Base-by-base conservation (phyloP, 2,797 vertebrate genomes). In the Typhlichthys subterraneus region DNA sequence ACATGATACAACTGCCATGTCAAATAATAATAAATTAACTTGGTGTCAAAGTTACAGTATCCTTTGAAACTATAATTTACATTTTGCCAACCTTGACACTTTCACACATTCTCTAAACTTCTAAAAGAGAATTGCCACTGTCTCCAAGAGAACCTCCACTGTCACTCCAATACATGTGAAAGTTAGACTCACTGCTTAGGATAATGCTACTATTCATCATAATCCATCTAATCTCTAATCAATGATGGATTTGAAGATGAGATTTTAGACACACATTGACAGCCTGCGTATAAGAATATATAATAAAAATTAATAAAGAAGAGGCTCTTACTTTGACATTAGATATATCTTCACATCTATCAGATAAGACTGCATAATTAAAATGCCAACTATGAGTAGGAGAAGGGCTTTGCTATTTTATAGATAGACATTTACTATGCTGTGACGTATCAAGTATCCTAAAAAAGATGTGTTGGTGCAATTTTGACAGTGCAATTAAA, bases 351-450 rank as follows among this genome's bases (percentile, higher is more conserved):
- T 73, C 80, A 84, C 84, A 93, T 92, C 91, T 84, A 89, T 91
- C 91, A 88, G 89, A 92, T 92, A 91, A 90, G 87, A 69, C 74
- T 73, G 80, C 80, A 86, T 92, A 93, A 94, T 94, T 93, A 94
- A 93, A 93, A 91, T 92, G 91, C 91, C 91, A 91, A 79, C 75
- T 80, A 72, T 85, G 77, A 85, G 78, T 78, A 73, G 81, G 70
- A 60, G 61, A 70, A 66, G 76, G 57, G 48, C 66, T 80, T 67
- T 79, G 74, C 88, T 86, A 79, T 88, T 85, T 87, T 85, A 80
- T 61, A 77, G 59, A 51, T 46, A 38, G 77, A 85, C 85, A 87
- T 90, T 88, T 87, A 82, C 86, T 82, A 88, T 85, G 85, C 76
- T 75, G 53, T 14, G 63, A 87, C 79, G 80, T 76, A 77, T 84